Conservation (phyloP, 1,140 invertebrate species). For the Drosophila rufa region DNA sequence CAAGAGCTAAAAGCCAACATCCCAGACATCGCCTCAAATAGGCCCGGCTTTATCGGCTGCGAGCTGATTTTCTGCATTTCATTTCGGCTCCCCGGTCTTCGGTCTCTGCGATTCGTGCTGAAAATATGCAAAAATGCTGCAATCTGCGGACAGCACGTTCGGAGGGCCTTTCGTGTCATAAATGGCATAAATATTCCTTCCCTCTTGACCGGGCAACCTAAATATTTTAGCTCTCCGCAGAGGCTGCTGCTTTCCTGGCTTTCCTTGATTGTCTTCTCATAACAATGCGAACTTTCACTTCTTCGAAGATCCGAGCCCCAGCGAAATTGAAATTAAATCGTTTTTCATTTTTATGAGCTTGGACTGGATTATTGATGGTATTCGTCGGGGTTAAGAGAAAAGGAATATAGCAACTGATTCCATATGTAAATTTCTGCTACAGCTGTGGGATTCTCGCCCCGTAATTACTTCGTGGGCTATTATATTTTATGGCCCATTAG, state of each 20-base stretch:
- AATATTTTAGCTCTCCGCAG: conserved; percentile 55
- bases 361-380: conserved; percentile 20
- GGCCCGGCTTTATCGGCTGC: conserved; percentile 65
- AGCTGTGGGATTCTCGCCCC: conserved; percentile 26
- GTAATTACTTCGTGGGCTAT: conserved; percentile 1
- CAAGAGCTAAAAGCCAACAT: conserved; percentile 12
- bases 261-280: conserved; percentile 47
- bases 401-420: neutral
- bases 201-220: conserved; percentile 80
- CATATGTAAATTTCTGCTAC: conserved; percentile 7
- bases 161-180: conserved; percentile 82
- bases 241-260: conserved; percentile 7
- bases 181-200: conserved; percentile 83
- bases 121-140: conserved; percentile 79
- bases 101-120: conserved; percentile 62
- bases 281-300: conserved; percentile 79
- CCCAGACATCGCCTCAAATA: conserved; percentile 13
- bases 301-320: conserved; percentile 27
- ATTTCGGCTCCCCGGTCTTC: conserved; percentile 38
- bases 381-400: neutral
- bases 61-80: conserved; percentile 70
- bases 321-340: conserved; percentile 80
- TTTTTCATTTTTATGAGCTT: conserved; percentile 73
- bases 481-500: neutral
- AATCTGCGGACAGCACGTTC: conserved; percentile 70